Conservation (phyloP, 2,797 vertebrate species). For the Erpetoichthys calabaricus region DNA sequence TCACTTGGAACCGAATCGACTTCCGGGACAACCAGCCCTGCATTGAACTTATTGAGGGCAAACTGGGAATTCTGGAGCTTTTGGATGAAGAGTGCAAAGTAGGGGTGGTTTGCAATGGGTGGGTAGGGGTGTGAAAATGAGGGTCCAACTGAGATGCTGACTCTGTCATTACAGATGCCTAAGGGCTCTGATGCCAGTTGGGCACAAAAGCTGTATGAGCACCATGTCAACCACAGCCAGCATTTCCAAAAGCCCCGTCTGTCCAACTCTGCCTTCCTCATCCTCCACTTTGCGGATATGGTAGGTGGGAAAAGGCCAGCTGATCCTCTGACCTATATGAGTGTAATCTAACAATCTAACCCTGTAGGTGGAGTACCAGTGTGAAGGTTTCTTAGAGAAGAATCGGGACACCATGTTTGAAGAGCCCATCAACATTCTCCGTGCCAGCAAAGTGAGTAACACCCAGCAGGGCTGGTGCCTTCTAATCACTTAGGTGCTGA, state of each 20-base stretch:
- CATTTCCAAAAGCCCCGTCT: conserved; percentile 57
- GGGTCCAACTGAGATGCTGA: background rate
- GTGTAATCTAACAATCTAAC: background rate
- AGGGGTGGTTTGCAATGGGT: background rate
- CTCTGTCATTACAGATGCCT: conserved; percentile 46
- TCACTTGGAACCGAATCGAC: conserved; percentile 58
- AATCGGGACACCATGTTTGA: conserved; percentile 60
- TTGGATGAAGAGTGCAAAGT: conserved; percentile 63
- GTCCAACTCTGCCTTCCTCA: conserved; percentile 44
- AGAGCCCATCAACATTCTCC: conserved; percentile 60
- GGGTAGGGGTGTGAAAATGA: no score
- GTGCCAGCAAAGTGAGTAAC: conserved; percentile 53
- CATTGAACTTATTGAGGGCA: conserved; percentile 53
- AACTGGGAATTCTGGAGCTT: conserved; percentile 55
- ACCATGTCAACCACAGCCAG: conserved; percentile 40
- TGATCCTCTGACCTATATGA: background rate
- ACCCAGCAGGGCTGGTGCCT: background rate
- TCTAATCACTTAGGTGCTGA: background rate
- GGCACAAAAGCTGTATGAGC: conserved; percentile 56
- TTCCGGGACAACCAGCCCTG: conserved; percentile 64
- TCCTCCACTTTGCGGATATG: conserved; percentile 58
- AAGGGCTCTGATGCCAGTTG: conserved; percentile 61
- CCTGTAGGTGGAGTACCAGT: conserved; percentile 57
- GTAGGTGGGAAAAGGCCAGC: conserved; percentile 26
- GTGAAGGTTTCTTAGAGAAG: conserved; percentile 53